Percentiles rank a stretch among this genome's conserved stretches.
Conservation (phyloP, 2,888 invertebrate genomes). For the Cheilosia grossa region DNA sequence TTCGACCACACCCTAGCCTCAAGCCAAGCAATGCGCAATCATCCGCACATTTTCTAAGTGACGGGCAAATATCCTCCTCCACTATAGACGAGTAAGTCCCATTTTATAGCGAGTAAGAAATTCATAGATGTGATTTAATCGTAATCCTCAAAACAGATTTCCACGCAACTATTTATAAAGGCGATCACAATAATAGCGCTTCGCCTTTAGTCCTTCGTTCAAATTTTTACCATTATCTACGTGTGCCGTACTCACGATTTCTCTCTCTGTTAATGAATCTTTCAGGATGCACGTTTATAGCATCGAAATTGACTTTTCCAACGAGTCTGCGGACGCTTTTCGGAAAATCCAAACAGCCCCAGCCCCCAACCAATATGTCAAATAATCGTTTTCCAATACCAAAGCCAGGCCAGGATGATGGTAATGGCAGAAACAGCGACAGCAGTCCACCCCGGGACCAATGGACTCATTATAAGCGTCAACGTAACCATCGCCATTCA, state of each 20-base stretch:
- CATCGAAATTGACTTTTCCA: slow-evolving; percentile 38
- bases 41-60: too few relatives aligned
- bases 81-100: too few relatives aligned
- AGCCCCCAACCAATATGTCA: slow-evolving; percentile 51
- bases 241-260: slow-evolving; percentile 14
- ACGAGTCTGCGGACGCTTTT: slow-evolving; percentile 10
- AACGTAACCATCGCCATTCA: slow-evolving; percentile 57
- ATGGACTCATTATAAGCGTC: slow-evolving; percentile 57
- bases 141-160: too few relatives aligned
- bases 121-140: too few relatives aligned
- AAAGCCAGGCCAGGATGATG: slow-evolving; percentile 29
- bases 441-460: slow-evolving; percentile 22
- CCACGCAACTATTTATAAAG: too few relatives aligned
- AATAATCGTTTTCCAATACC: slow-evolving; percentile 72
- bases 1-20: too few relatives aligned
- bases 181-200: too few relatives aligned
- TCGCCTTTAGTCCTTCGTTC: not conserved
- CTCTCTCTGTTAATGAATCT: slow-evolving; percentile 44
- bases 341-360: slow-evolving; percentile 1
- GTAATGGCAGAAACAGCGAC: slow-evolving; percentile 1
- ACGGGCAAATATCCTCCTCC: too few relatives aligned
- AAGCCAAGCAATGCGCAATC: too few relatives aligned
- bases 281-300: slow-evolving; percentile 28
- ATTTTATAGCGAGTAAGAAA: too few relatives aligned
- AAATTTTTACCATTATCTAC: slow-evolving; percentile 20